phyloP scores from a whole-genome alignment of 2,888 invertebrate species.

The Trachelus iudaicus region DNA sequence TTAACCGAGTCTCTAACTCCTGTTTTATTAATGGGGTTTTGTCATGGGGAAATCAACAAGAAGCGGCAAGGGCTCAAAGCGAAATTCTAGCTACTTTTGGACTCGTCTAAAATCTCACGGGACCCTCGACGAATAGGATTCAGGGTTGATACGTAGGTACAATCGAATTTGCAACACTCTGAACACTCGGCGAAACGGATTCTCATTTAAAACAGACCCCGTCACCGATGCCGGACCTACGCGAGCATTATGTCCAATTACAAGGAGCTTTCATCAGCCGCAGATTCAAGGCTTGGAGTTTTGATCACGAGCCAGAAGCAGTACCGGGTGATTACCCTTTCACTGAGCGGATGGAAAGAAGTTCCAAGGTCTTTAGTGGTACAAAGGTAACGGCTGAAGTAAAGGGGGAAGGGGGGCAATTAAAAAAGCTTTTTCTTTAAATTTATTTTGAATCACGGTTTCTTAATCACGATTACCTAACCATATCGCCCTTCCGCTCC shows the following conservation, averaged over 20 bases:
- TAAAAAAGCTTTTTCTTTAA: not conserved
- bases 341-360: not conserved
- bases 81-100: not conserved
- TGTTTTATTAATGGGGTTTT: constrained; percentile 42
- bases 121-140: not conserved
- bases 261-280: constrained; percentile 48
- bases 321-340: constrained; percentile 7
- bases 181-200: constrained; percentile 1
- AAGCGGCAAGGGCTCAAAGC: not conserved
- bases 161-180: constrained; percentile 45
- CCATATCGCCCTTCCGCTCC: not conserved
- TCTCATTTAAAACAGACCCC: not conserved
- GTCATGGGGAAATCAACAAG: constrained; percentile 5
- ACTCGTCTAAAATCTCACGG: not conserved
- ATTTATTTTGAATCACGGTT: not conserved
- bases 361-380: not conserved
- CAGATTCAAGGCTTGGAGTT: constrained; percentile 44
- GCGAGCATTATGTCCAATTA: constrained; percentile 48
- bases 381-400: not conserved
- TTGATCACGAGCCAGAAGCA: constrained; percentile 47
- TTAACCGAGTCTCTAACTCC: constrained; percentile 35
- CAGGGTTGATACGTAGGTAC: constrained; percentile 14
- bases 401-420: not conserved
- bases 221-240: not conserved
- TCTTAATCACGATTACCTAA: constrained; percentile 1